A percentile compares a stretch with the other conserved stretches of the same genome.
Conservation (phyloP, 2,888 invertebrate genomes). For the Hirtodrosophila histrioides region DNA sequence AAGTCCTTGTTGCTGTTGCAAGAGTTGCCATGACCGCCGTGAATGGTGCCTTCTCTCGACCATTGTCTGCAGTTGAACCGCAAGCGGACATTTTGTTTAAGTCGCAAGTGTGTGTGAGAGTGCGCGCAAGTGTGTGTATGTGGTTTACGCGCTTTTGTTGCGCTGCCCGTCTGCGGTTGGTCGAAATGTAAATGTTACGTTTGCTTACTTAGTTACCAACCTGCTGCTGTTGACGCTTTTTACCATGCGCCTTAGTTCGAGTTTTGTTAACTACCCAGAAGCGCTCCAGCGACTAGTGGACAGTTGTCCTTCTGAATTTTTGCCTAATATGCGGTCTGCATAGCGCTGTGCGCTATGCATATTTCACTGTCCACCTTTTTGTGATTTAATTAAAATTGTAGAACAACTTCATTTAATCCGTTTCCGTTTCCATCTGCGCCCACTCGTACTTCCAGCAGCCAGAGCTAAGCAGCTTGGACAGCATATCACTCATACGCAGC, state of each 20-base stretch:
- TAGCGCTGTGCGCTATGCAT: conserved; percentile 25
- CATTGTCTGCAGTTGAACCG: conserved; percentile 74
- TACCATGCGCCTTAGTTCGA: conserved; percentile 25
- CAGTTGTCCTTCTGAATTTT: conserved; percentile 26
- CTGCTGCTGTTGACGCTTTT: conserved; percentile 37
- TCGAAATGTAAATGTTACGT: conserved; percentile 76
- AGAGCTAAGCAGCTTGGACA: conserved; percentile 7
- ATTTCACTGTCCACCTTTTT: conserved; percentile 56
- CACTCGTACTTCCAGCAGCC: neutral
- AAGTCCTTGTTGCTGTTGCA: conserved; percentile 6
- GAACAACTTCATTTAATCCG: conserved; percentile 44
- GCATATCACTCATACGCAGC: conserved; percentile 61
- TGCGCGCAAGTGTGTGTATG: conserved; percentile 24
- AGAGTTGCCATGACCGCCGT: conserved; percentile 5
- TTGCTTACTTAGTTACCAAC: conserved; percentile 55
- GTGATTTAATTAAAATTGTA: conserved; percentile 64
- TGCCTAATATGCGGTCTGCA: conserved; percentile 75
- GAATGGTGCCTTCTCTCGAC: conserved; percentile 25
- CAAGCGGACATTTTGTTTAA: conserved; percentile 70
- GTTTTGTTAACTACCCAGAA: conserved; percentile 21
- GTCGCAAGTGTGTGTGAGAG: conserved; percentile 27
- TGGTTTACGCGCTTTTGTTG: conserved; percentile 54
- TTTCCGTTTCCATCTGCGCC: conserved; percentile 19
- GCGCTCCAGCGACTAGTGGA: neutral
- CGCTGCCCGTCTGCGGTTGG: conserved; percentile 64